phyloP scores from a whole-genome alignment of 1,140 invertebrate species.

The Dinoponera quadriceps region DNA sequence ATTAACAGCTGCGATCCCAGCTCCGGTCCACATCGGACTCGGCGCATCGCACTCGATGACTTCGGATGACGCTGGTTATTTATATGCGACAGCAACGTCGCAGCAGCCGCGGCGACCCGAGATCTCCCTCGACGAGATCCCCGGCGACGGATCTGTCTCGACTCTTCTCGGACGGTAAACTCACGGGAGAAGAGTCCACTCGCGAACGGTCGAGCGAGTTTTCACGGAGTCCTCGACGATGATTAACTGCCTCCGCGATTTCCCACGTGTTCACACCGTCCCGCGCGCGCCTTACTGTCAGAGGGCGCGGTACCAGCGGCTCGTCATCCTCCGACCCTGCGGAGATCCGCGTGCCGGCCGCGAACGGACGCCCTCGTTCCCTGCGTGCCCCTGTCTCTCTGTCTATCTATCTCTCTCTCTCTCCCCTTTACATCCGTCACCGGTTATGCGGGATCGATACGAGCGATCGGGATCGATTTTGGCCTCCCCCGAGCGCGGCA shows the following conservation, averaged over 20 bases:
- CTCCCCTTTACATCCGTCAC: slow-evolving; percentile 23
- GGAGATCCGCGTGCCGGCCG: slow-evolving; percentile 34
- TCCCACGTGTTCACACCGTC: slow-evolving; percentile 73
- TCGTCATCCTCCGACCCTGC: slow-evolving; percentile 56
- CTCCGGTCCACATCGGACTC: no score
- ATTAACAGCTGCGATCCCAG: slow-evolving; percentile 14
- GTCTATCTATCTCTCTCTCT: neutral
- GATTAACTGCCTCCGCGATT: slow-evolving; percentile 35
- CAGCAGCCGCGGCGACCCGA: neutral
- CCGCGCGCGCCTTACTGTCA: slow-evolving; percentile 67
- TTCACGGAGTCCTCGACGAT: no score
- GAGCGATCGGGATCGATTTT: neutral
- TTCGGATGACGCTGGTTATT: slow-evolving; percentile 2
- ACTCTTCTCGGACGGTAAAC: neutral
- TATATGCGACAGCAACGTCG: neutral
- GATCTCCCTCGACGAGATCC: slow-evolving; percentile 23
- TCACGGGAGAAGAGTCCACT: neutral
- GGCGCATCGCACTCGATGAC: slow-evolving; percentile 4
- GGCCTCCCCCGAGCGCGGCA: slow-evolving; percentile 13
- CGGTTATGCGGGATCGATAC: slow-evolving; percentile 2
- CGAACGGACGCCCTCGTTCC: neutral
- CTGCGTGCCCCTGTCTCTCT: neutral
- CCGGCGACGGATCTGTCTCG: slow-evolving; percentile 4
- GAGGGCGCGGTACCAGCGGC: slow-evolving; percentile 62
- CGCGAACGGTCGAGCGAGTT: neutral